Base-by-base conservation (phyloP, 2,113 vertebrate species). In the Myocastor coypus region DNA sequence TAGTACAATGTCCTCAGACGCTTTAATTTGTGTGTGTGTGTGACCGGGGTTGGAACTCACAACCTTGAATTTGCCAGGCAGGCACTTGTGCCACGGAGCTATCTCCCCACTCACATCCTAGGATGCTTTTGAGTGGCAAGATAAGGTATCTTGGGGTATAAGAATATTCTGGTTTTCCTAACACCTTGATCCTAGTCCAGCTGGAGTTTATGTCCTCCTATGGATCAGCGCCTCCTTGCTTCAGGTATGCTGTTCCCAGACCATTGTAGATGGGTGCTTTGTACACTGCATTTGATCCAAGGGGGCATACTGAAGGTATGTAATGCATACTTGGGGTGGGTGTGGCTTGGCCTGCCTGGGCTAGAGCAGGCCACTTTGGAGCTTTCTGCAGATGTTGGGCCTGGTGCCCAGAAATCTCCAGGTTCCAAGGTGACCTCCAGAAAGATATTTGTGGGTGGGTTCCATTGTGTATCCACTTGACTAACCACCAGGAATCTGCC, bases 401-500 rank as follows among this genome's bases (percentile, higher is more conserved):
- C 64, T 94, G 42, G 57, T 52, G 61, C 83, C 40, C 86, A 82
- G 71, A 63, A 87, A 69, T 57, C 20, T 34, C 19, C 2, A 75
- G 22, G 40, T 59, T 64, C 68, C 63, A 77, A 68, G 63, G 57
- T 77, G 50, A 92, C 85, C n/a, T n/a, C 55, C 28, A 75, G 81
- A 77, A 61, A 78, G 12, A 86, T 61, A 83, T 20, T 9, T 57
- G 57, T 68, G 40, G 75, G 24, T 2, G 5, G 68, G 32, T n/a
- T 77, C 40, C 5, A 13, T 52, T n/a, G 46, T 69, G 28, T 75
- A 75, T 11, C 37, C 64, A 50, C n/a, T 84, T 77, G 22, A 90
- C 59, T 83, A 84, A 37, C 71, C 87, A 78, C 57, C 24, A 81
- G 87, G 59, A 94, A 57, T 83, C 42, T 87, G 89, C 59, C 37